phyloP scores from a whole-genome alignment of 1,140 invertebrate genomes.

The Ostrea denselamellosa region DNA sequence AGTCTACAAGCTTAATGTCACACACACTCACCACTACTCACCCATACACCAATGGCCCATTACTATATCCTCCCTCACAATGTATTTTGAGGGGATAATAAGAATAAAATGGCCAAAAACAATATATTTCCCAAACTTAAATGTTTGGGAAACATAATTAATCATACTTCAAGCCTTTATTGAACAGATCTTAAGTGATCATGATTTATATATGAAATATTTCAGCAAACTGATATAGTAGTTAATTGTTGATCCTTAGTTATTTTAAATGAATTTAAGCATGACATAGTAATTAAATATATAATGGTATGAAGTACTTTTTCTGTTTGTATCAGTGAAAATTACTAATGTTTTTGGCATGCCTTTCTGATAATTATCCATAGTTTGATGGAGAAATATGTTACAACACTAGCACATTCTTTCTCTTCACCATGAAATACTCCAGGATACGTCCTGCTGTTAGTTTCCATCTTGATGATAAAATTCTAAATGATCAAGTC shows the following conservation, averaged over 20 bases:
- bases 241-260: background rate
- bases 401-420: background rate
- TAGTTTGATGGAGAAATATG: background rate
- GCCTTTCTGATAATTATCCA: background rate
- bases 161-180: too few species aligned
- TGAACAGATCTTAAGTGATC: too few species aligned
- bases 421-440: constrained; percentile 21
- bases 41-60: too few species aligned
- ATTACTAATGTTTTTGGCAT: background rate
- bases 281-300: constrained; percentile 18
- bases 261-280: constrained; percentile 6
- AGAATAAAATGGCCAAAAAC: too few species aligned
- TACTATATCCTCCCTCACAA: too few species aligned
- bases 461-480: background rate
- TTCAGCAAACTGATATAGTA: background rate
- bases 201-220: too few species aligned
- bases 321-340: background rate
- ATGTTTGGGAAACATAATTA: too few species aligned
- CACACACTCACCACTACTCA: too few species aligned
- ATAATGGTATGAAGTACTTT: background rate
- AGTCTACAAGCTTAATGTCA: too few species aligned
- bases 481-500: background rate
- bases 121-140: too few species aligned
- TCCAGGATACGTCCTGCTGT: constrained; percentile 13
- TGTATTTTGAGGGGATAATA: too few species aligned